Percentiles rank a stretch among this genome's conserved stretches.
These are phyloP conservation scores for Aphyosemion australe DNA, from an alignment of 2,113 vertebrate species.

Conservation along the genomic window DNA sequence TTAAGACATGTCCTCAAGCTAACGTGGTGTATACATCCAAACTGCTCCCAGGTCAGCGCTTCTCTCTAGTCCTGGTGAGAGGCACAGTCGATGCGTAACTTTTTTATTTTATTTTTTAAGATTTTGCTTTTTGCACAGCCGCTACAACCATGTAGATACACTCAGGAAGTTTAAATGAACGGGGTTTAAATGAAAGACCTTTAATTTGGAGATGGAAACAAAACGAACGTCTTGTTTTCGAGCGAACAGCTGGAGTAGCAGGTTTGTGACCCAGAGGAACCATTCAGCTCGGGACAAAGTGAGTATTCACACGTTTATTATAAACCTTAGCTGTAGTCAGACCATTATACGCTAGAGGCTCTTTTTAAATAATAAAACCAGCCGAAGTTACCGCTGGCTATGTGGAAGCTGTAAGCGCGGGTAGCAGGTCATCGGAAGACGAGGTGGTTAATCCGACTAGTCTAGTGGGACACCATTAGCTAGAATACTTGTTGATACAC, in stretches of 20 bases:
- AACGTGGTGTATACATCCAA: neutral
- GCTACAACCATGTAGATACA: conserved; percentile 25
- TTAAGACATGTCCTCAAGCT: rapidly evolving
- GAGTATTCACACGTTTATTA: conserved; percentile 36
- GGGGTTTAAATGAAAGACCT: too few relatives aligned
- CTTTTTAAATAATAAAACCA: too few relatives aligned
- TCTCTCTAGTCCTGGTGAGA: conserved; percentile 19
- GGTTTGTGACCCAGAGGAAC: conserved; percentile 5
- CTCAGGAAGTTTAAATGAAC: conserved; percentile 1
- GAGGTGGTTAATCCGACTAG: too few relatives aligned
- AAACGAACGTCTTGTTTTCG: neutral
- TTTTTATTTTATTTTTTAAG: conserved; percentile 41
- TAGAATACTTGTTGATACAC: too few relatives aligned
- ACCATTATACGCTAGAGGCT: too few relatives aligned
- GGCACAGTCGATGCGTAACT: conserved; percentile 48
- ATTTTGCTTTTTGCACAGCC: conserved; percentile 19
- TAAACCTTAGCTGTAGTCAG: too few relatives aligned
- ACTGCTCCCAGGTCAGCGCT: conserved; percentile 56
- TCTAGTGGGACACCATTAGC: too few relatives aligned
- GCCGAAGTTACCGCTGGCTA: too few relatives aligned
- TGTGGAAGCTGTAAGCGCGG: too few relatives aligned
- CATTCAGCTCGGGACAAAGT: conserved; percentile 45
- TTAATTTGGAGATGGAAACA: conserved; percentile 5
- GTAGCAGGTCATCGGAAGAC: too few relatives aligned
- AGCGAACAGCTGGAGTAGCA: conserved; percentile 16